A percentile compares a stretch with the other conserved stretches of the same genome.
These are phyloP conservation scores for Petroica traversi DNA, from an alignment of 2,113 vertebrate species.

Conservation along the genomic window DNA sequence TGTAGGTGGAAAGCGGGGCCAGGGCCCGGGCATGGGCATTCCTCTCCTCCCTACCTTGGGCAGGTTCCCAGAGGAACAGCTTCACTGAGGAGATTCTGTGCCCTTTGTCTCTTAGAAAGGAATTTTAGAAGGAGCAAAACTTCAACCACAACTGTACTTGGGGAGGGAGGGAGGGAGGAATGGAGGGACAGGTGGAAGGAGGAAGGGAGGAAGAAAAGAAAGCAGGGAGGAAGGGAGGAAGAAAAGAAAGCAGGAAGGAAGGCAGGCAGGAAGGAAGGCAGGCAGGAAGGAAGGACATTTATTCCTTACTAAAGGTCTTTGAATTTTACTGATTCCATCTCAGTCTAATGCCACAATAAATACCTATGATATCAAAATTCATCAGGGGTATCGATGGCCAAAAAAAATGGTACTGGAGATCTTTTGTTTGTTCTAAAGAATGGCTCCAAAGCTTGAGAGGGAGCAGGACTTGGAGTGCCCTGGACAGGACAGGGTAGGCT, in stretches of 20 bases:
- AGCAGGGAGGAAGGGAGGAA: not conserved
- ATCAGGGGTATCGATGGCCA: not conserved
- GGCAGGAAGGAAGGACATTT: not conserved
- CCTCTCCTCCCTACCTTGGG: not conserved
- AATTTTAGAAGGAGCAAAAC: not conserved
- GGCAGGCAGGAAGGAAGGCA: not conserved
- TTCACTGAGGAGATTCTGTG: not conserved
- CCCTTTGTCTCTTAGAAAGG: not conserved
- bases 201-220: not conserved
- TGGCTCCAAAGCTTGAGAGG: not conserved
- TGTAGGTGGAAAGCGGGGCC: not conserved
- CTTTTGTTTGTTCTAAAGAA: not conserved
- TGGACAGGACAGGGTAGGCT: not conserved
- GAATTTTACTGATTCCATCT: not conserved
- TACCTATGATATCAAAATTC: not conserved
- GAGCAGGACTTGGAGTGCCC: not conserved
- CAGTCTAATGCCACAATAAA: not conserved
- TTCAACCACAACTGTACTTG: not conserved
- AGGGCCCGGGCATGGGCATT: not conserved
- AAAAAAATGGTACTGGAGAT: not conserved
- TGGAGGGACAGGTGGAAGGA: accelerated
- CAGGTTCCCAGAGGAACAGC: not conserved
- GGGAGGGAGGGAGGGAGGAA: not conserved
- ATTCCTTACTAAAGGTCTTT: not conserved
- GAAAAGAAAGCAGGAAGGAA: not conserved